Evolutionary conservation across 92 coral and sea anemone species (phyloP).

Genomic region (Epizoanthus rinbou): DNA sequence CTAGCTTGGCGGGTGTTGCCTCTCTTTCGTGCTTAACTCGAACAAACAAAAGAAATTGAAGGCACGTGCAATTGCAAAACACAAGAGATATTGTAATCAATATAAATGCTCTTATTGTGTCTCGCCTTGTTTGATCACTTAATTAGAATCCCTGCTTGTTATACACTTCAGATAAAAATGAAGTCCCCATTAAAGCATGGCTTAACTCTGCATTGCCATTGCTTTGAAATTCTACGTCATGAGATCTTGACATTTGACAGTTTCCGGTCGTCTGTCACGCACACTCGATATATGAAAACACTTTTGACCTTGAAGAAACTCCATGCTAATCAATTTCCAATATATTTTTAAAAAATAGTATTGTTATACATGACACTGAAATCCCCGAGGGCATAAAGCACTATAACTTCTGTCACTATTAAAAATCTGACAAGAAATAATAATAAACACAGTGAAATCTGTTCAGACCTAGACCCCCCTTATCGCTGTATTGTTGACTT

Average conservation of each 20-base stretch:
- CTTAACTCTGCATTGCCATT: not conserved
- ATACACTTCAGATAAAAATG: not conserved
- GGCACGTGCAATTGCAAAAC: constrained; percentile 36
- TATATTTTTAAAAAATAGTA: not conserved
- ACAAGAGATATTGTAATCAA: constrained; percentile 18
- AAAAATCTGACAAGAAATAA: no score
- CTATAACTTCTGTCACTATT: no score
- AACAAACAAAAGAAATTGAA: not conserved
- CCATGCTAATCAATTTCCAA: not conserved
- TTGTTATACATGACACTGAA: no score
- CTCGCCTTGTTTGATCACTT: constrained; percentile 38
- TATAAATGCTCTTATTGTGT: constrained; percentile 23
- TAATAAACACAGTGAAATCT: no score
- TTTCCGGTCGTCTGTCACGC: constrained; percentile 33
- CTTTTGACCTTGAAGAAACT: not conserved
- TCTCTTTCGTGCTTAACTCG: not conserved
- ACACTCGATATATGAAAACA: not conserved
- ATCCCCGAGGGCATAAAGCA: no score
- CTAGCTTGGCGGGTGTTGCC: not conserved
- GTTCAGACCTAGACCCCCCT: no score
- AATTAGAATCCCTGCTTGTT: constrained; percentile 21
- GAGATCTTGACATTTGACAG: not conserved
- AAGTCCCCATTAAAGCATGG: not conserved
- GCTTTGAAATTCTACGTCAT: not conserved
- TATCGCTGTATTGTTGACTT: no score